Base-by-base conservation (phyloP, 2,113 vertebrate species). In the Struthidea cinerea region DNA sequence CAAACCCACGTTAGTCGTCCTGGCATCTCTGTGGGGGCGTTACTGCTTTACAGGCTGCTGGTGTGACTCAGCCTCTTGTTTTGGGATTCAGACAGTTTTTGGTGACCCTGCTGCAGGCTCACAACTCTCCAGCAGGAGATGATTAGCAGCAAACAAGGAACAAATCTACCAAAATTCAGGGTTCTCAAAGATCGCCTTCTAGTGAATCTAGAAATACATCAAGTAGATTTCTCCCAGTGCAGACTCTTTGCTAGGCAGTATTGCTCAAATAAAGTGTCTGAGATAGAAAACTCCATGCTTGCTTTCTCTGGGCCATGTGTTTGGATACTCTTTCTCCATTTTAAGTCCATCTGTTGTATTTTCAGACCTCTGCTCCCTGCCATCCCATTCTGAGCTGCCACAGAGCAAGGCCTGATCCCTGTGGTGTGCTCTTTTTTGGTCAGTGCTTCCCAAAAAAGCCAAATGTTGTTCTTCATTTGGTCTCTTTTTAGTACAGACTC, bases 31-130 rank as follows among this genome's bases (percentile, higher is more conserved):
- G 80, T 42, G 92, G 82, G 79, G n/a, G 68, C 49, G 26, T 56
- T 20, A 1, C 69, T 42, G 76, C 76, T 84, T n/a, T 17, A 1
- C 37, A 59, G 76, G 16, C 50, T 46, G 69, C 27, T 59, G 85
- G 3, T 81, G 39, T 85, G 87, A 91, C 91, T 95, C 83, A 83
- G 12, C 17, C 87, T 79, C 91, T 64, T 93, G 73, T 82, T 93
- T 74, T 46, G 68, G 23, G 59, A 47, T 44, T 16, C 74, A 44
- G 56, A 11, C 24, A 37, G 27, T 12, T 87, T 35, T 7, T 11
- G 49, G 37, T 93, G 90, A 85, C 89, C 80, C 83, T 46, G 24
- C 73, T 47, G 59, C 69, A 53, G 65, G 52, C 65, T 91, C 59
- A 5, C 42, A 53, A 1, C 89, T 57, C 46, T 30, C 83, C 63